phyloP scores from a whole-genome alignment of 2,888 invertebrate genomes.

The Patella caerulea region DNA sequence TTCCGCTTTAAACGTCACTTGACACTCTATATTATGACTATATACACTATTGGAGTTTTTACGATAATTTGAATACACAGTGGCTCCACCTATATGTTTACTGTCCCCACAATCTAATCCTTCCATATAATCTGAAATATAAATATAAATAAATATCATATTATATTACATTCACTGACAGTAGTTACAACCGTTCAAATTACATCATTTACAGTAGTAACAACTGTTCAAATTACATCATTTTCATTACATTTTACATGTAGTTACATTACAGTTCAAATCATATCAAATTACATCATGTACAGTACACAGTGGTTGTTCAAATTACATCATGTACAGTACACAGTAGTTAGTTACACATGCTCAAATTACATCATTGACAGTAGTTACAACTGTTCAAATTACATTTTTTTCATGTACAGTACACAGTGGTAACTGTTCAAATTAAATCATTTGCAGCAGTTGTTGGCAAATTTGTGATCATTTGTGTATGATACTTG shows the following conservation, averaged over 20 bases:
- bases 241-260: background rate
- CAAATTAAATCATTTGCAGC: no score
- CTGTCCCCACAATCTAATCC: conserved; percentile 57
- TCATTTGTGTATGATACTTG: no score
- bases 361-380: no score
- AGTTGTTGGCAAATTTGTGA: no score
- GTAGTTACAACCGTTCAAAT: background rate
- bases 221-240: background rate
- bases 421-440: no score
- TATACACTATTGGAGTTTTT: conserved; percentile 45
- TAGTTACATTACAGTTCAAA: no score
- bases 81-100: conserved; percentile 62
- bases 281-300: no score
- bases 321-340: no score
- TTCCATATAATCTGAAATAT: conserved; percentile 65
- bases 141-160: conserved; percentile 19
- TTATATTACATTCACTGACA: background rate
- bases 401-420: no score
- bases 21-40: conserved; percentile 58
- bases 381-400: no score
- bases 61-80: conserved; percentile 63
- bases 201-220: background rate
- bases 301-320: no score
- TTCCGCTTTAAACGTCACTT: conserved; percentile 62
- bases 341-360: no score